These are phyloP conservation scores for Palythoa grandiflora DNA, from an alignment of 92 coral and sea anemone species.

Conservation along the genomic window DNA sequence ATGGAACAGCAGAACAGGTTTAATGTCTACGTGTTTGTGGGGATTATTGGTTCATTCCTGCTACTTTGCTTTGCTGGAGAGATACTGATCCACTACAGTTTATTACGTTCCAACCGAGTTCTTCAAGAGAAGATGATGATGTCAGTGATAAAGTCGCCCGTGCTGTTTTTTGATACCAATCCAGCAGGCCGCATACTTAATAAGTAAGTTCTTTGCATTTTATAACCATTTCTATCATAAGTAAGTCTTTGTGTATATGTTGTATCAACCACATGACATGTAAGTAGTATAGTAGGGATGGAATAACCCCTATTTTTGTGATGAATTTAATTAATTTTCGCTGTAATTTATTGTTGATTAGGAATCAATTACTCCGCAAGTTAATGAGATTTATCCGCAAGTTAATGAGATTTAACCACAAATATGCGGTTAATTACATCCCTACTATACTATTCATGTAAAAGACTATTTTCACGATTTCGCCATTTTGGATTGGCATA, in stretches of 20 bases:
- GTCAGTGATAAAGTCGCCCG: slow-evolving; percentile 33
- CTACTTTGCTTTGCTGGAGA: background rate
- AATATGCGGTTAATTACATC: background rate
- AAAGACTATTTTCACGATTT: too few species aligned
- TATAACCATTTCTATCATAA: too few species aligned
- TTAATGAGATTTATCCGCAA: too few species aligned
- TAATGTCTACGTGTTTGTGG: slow-evolving; percentile 32
- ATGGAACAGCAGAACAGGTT: slow-evolving; percentile 18
- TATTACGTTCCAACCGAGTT: slow-evolving; percentile 26
- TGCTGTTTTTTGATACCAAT: slow-evolving; percentile 31
- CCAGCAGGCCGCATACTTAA: slow-evolving; percentile 44
- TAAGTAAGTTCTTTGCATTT: background rate
- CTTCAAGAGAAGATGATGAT: slow-evolving; percentile 33
- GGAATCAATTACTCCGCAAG: too few species aligned
- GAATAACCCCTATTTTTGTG: background rate
- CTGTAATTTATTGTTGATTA: too few species aligned
- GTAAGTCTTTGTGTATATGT: too few species aligned
- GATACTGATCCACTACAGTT: background rate
- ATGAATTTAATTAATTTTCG: too few species aligned
- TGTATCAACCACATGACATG: too few species aligned
- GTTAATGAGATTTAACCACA: too few species aligned
- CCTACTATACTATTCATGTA: background rate
- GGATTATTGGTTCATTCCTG: background rate
- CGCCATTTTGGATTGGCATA: too few species aligned
- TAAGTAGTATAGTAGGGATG: background rate